Percentiles rank a stretch among this genome's conserved stretches.
These are phyloP conservation scores for Pangasius mekongensis DNA, from an alignment of 2,797 vertebrate species.

Conservation along the genomic window DNA sequence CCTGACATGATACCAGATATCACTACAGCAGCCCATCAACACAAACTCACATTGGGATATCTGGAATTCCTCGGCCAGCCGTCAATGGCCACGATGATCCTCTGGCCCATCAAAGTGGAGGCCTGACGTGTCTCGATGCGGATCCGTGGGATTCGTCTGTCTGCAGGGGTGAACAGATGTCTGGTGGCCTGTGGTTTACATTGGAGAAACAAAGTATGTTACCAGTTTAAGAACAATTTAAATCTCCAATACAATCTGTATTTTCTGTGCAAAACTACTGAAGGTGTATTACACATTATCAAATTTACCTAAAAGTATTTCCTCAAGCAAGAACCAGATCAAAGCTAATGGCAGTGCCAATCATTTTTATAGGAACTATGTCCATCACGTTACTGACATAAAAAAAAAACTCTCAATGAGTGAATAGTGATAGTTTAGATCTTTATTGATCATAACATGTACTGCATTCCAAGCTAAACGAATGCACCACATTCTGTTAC, in stretches of 20 bases:
- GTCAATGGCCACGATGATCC: constrained; percentile 95
- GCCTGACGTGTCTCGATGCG: constrained; percentile 95
- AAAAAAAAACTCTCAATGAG: background rate
- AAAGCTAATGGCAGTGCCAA: background rate
- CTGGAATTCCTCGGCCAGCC: constrained; percentile 96
- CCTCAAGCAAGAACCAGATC: background rate
- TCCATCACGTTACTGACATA: background rate
- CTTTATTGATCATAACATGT: background rate
- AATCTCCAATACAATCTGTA: background rate
- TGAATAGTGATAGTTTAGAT: background rate
- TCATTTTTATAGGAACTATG: background rate
- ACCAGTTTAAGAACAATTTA: background rate
- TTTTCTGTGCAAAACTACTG: background rate
- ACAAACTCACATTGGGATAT: constrained; percentile 90
- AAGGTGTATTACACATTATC: background rate
- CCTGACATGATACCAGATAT: background rate
- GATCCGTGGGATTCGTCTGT: constrained; percentile 91
- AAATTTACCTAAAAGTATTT: background rate
- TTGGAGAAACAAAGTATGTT: background rate
- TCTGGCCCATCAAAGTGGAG: constrained; percentile 83
- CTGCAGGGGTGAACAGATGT: constrained; percentile 95
- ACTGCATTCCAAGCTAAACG: background rate
- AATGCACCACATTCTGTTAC: constrained; percentile 59
- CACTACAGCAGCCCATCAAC: background rate
- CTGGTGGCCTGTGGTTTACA: constrained; percentile 81